These are phyloP conservation scores for Zygogramma bicolorata DNA, from an alignment of 2,888 invertebrate genomes.

Conservation along the genomic window DNA sequence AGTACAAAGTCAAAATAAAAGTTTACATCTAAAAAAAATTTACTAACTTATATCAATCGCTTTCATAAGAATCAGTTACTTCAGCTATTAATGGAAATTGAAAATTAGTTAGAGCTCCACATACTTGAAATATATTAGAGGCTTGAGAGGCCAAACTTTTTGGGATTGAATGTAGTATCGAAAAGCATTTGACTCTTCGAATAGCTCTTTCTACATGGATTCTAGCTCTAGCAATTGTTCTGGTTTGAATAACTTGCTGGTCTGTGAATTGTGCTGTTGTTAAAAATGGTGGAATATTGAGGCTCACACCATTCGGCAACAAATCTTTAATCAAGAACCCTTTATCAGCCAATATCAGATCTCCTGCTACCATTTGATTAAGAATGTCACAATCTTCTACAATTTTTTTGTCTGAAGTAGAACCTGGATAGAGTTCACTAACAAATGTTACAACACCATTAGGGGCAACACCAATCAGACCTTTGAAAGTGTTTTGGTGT, in stretches of 20 bases:
- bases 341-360: not conserved
- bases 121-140: conserved; percentile 16
- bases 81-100: conserved; percentile 26
- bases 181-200: not conserved
- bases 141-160: not conserved
- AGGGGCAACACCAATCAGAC: conserved; percentile 15
- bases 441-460: conserved; percentile 9
- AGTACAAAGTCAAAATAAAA: no score
- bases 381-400: conserved; percentile 1
- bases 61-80: conserved; percentile 7
- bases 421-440: conserved; percentile 28
- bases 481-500: not conserved
- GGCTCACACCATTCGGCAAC: conserved; percentile 2
- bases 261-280: conserved; percentile 11
- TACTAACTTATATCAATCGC: not conserved
- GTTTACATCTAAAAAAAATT: not conserved
- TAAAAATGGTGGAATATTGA: conserved; percentile 22
- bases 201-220: conserved; percentile 23
- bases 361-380: not conserved
- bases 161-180: conserved; percentile 13
- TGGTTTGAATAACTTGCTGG: not conserved
- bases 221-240: conserved; percentile 12
- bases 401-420: conserved; percentile 25
- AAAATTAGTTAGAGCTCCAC: conserved; percentile 24
- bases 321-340: not conserved